These are phyloP conservation scores for Tragelaphus scriptus DNA, from an alignment of 2,113 vertebrate species.

Conservation along the genomic window DNA sequence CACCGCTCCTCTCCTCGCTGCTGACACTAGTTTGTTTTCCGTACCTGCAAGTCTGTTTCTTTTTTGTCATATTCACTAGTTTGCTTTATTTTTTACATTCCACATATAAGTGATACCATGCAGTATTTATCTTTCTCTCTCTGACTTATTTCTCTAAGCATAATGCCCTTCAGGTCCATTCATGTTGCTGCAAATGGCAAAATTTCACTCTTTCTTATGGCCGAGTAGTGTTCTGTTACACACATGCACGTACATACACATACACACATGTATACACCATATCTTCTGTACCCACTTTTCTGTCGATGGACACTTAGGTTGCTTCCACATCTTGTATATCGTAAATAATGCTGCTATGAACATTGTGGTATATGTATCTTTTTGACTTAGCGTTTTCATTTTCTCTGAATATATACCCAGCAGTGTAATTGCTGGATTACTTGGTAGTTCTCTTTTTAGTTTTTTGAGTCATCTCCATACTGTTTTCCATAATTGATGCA, in stretches of 20 bases:
- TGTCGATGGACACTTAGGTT: not conserved
- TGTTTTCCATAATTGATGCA: not conserved
- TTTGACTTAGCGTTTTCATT: not conserved
- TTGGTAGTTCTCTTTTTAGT: not conserved
- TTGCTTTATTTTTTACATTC: not conserved
- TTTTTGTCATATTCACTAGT: not conserved
- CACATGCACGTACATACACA: accelerated
- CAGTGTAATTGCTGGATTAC: not conserved
- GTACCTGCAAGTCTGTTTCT: not conserved
- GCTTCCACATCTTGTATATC: not conserved
- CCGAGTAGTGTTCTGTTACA: not conserved
- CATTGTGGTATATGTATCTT: not conserved
- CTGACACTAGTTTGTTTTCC: not conserved
- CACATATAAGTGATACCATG: not conserved
- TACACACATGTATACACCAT: not conserved
- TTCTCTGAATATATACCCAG: not conserved
- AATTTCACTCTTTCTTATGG: not conserved
- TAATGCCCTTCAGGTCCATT: not conserved
- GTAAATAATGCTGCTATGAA: not conserved
- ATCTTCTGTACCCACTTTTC: not conserved
- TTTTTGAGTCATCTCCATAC: not conserved
- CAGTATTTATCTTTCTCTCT: not conserved
- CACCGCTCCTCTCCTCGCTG: not conserved
- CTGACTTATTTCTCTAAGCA: not conserved
- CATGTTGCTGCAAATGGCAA: not conserved